Conservation (phyloP, 2,888 invertebrate genomes). For the Hipparchia semele region DNA sequence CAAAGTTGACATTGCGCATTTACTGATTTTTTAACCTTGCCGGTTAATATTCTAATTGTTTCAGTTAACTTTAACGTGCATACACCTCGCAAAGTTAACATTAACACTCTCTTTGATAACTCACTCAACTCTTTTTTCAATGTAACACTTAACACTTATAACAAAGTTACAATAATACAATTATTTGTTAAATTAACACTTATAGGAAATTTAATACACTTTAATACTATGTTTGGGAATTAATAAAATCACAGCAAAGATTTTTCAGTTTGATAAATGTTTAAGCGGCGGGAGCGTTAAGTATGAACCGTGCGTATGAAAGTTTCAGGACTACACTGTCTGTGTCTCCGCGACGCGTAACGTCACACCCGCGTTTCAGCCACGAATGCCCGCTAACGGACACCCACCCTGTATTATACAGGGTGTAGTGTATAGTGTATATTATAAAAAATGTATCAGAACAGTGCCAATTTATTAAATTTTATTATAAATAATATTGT, state of each 20-base stretch:
- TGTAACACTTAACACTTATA: neutral
- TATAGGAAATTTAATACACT: neutral
- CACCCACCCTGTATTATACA: slow-evolving; percentile 50
- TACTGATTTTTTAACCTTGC: slow-evolving; percentile 73
- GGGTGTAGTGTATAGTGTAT: slow-evolving; percentile 10
- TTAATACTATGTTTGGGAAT: neutral
- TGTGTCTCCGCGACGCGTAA: slow-evolving; percentile 53
- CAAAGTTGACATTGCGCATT: slow-evolving; percentile 79
- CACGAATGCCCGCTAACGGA: slow-evolving; percentile 61
- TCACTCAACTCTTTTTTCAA: neutral
- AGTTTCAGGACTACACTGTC: slow-evolving; percentile 57
- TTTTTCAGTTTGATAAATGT: neutral
- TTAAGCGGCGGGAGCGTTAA: neutral
- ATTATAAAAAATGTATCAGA: slow-evolving; percentile 5
- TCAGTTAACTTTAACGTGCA: slow-evolving; percentile 40
- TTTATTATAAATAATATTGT: slow-evolving; percentile 11
- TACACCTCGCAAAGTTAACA: slow-evolving; percentile 20
- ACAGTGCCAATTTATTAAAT: slow-evolving; percentile 26
- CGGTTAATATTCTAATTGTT: slow-evolving; percentile 61
- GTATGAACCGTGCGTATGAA: slow-evolving; percentile 50
- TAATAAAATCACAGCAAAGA: neutral
- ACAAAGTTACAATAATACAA: neutral
- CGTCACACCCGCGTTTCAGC: slow-evolving; percentile 59
- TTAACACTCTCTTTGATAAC: slow-evolving; percentile 3
- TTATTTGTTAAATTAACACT: neutral